Evolutionary conservation across 1,140 invertebrate species (phyloP), one percentile per base, ranked within the genome.

Genomic region (Diabrotica virgifera): DNA sequence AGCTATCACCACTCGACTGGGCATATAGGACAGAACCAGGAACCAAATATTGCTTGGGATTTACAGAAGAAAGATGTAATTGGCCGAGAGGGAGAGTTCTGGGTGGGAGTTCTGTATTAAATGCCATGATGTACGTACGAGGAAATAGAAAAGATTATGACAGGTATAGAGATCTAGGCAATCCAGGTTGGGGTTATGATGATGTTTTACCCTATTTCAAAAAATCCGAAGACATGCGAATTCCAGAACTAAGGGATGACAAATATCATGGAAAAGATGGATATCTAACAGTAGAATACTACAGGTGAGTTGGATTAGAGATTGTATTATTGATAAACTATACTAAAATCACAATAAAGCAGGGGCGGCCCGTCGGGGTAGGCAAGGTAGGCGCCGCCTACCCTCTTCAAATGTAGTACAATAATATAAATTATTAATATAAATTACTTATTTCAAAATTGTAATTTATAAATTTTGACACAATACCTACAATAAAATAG

Each of bases 121-220:
- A 94, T 68, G 92, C 91, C 0, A 93, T 98, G 95, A 85, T 96
- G 0, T 97, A 97, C 77, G 88, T 97, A 3, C 82, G 96, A 62
- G 96, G 96, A 0, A 96, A 97, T 80, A 85, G 87, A 61, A 82
- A 87, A 2, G 95, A 98, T 76, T 98, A 88, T 73, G 92, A 98
- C 77, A 64, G 84, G 11, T 79, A 81, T 52, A 68, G 72, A 67
- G 68, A 82, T 37, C 73, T 86, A 77, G 91, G 85, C 69, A 94
- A 89, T 78, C 59, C 75, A 4, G 91, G 85, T 11, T 95, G 92
- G 85, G 83, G 88, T 13, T 90, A 92, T 60, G 84, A 89, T 38
- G 89, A 88, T 35, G 85, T 96, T 54, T 80, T 95, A 36, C 90
- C 90, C 51, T 95, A 94, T 73, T 95, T 95, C 74, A 85, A 88